Base-by-base conservation (phyloP, 2,888 invertebrate species). In the Mamestra brassicae region DNA sequence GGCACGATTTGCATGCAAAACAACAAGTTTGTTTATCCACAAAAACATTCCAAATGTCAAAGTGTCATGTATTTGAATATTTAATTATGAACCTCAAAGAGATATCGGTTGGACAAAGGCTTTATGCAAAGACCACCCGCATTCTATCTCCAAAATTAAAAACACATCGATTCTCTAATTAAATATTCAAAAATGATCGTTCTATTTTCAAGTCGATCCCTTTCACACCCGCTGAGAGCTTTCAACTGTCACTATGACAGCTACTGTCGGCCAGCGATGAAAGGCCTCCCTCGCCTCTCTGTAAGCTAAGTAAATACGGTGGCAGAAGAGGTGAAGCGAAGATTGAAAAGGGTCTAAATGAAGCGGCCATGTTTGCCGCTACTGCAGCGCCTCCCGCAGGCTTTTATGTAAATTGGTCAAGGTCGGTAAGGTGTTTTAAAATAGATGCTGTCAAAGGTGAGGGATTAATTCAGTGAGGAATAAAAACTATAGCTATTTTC, bases 341-440 rank as follows among this genome's bases (percentile, higher is more conserved):
- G 63, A 71, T 71, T 75, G 65, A 81, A 74, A 85, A 81, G 74
- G 91, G 81, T 88, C 92, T 85, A 63, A 77, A 58, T 86, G 77
- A 80, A 80, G 68, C 87, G 87, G 93, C 65, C 64, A 54, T 71
- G 76, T 87, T 67, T 85, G 86, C 86, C 81, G 91, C 90, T 87
- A 92, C 89, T 91, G 93, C 92, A 93, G 88, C 90, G 87, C 86
- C 89, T 89, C 92, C 90, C 92, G 90, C 90, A 90, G 90, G 89
- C 89, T 89, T 88, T 88, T 88, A 90, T 89, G 88, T 89, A 92
- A 92, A 89, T 90, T 82, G 90, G 90, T 89, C 93, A 92, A 93
- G 93, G 93, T 90, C 90, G 83, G 69, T 52, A 66, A 88, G 78
- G 73, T 85, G 85, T 79, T 82, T 85, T 66, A 81, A 87, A 90